A percentile compares a stretch with the other conserved stretches of the same genome.
Evolutionary conservation across 2,888 invertebrate genomes (phyloP).

Genomic region (Elegia similella): DNA sequence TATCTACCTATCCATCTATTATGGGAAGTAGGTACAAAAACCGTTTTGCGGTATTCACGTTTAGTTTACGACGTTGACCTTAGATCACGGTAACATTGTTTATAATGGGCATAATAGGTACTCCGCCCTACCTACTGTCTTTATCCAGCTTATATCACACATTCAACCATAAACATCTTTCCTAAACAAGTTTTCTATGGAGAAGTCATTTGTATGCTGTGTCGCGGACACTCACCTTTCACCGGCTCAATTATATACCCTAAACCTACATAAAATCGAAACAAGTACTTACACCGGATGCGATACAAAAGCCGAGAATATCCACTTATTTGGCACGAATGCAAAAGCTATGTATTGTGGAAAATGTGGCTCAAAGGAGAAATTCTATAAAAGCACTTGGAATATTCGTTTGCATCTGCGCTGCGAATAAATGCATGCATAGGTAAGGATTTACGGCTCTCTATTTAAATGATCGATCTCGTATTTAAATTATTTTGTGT

Average conservation of each 20-base stretch:
- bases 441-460: no score
- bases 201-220: neutral
- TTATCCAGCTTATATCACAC: neutral
- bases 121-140: neutral
- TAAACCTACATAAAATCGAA: conserved; percentile 7
- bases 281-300: neutral
- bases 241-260: neutral
- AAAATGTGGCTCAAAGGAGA: neutral
- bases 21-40: neutral
- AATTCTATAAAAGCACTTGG: neutral
- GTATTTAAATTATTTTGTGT: no score
- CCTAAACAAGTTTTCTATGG: conserved; percentile 3
- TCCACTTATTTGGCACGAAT: neutral
- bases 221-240: neutral
- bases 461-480: no score
- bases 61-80: neutral
- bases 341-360: neutral
- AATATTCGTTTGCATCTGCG: neutral
- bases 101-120: neutral
- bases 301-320: neutral
- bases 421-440: neutral
- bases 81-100: neutral
- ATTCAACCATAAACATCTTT: neutral
- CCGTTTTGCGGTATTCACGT: neutral
- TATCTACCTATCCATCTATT: no score